Percentiles rank a stretch among this genome's conserved stretches.
Evolutionary conservation across 2,113 vertebrate species (phyloP).

Genomic region (Mormoops blainvillei): DNA sequence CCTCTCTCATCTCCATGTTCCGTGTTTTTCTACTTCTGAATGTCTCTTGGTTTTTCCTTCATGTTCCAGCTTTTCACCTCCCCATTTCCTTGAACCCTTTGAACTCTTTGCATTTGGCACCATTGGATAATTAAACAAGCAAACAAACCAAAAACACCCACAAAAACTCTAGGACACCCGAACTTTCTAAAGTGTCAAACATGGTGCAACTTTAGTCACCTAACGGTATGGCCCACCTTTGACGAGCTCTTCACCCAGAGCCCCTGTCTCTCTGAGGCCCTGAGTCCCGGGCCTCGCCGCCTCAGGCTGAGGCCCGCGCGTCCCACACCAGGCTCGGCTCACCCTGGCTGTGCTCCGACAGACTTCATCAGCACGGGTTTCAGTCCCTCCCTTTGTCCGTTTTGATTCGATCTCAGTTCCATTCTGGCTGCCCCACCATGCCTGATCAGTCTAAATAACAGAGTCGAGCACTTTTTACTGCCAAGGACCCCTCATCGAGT

Average conservation of each 20-base stretch:
- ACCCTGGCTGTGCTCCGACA: rapidly evolving
- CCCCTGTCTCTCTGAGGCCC: background rate
- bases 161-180: background rate
- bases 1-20: background rate
- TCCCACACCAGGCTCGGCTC: rapidly evolving
- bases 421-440: background rate
- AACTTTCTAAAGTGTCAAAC: background rate
- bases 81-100: background rate
- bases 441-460: background rate
- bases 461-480: background rate
- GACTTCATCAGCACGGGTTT: rapidly evolving
- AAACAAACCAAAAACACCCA: background rate
- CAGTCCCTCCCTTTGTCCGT: rapidly evolving
- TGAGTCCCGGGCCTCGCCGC: rapidly evolving
- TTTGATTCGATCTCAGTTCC: no score
- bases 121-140: background rate
- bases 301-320: rapidly evolving
- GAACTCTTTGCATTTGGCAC: background rate
- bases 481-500: background rate
- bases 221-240: no score
- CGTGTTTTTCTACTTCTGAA: background rate
- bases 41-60: background rate
- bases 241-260: background rate
- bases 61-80: background rate
- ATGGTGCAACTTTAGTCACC: background rate